Evolutionary conservation across 1,140 invertebrate genomes (phyloP).

Genomic region (Musca domestica): DNA sequence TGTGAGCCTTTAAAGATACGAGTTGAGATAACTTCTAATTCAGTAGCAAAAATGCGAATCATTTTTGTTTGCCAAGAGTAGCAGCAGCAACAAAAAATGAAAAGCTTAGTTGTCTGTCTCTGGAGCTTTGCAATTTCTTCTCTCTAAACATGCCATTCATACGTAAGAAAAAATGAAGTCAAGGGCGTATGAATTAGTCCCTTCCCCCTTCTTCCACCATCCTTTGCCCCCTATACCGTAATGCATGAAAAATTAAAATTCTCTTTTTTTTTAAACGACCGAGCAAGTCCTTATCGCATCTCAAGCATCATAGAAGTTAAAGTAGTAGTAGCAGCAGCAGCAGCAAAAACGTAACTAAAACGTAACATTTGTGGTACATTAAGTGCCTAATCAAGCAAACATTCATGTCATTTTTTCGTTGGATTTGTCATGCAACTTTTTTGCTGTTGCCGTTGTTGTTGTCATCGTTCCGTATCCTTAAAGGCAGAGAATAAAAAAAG

Average conservation of each 20-base stretch:
- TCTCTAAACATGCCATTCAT: not conserved
- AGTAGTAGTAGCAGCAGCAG: not conserved
- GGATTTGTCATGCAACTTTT: too few relatives aligned
- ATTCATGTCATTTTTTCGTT: not conserved
- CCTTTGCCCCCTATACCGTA: too few relatives aligned
- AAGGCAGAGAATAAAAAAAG: too few relatives aligned
- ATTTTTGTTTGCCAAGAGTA: not conserved
- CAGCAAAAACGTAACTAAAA: not conserved
- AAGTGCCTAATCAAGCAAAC: conserved; percentile 29
- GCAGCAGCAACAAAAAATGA: not conserved
- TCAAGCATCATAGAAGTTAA: too few relatives aligned
- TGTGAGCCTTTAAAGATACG: not conserved
- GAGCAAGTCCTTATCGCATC: too few relatives aligned
- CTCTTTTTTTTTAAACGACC: too few relatives aligned
- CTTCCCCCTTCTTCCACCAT: too few relatives aligned
- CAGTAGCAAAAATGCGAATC: not conserved
- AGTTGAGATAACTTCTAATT: not conserved
- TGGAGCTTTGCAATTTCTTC: not conserved
- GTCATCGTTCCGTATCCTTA: too few relatives aligned
- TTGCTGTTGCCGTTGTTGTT: too few relatives aligned
- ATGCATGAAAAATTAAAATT: too few relatives aligned
- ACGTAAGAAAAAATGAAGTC: conserved; percentile 10
- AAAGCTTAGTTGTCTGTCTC: not conserved
- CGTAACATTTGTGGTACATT: conserved; percentile 22
- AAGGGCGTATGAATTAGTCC: not conserved